Base-by-base conservation (phyloP, 2,797 vertebrate species). In the Coluber constrictor region DNA sequence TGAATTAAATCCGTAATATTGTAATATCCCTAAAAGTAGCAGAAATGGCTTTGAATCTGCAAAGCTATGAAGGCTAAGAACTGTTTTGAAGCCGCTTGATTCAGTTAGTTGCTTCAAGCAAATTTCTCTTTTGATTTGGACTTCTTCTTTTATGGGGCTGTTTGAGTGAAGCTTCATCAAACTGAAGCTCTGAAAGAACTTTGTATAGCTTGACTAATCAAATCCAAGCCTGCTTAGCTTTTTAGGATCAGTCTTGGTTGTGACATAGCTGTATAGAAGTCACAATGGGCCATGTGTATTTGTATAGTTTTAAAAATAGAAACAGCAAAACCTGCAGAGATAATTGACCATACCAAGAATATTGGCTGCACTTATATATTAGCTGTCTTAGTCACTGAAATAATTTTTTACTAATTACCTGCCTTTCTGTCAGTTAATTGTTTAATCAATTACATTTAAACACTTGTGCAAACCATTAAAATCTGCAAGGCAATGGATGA, bases 401-500 rank as follows among this genome's bases (percentile, higher is more conserved):
- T 70, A 15, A 13, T 18, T 70, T 61, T 74, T 47, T 9, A 74
- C 87, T 57, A 25, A 90, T 90, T 18, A 63, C 55, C 25, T 63
- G 47, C 15, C 59, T 86, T 90, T 88, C 70, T 56, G 51, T 60
- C 32, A 47, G 66, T 90, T 90, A 56, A 87, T 59, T 59, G 70
- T 87, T 51, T 51, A 93, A 90, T 70, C 70, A 57, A 74, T 93
- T 90, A 59, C 47, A 59, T 90, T 56, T 90, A 74, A 93, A 90
- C 87, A 90, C 37, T 70, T 93, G 89, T 87, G 32, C 55, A 74
- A 83, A 25, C 43, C 29, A 15, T 3, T 25, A 27, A 25, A 89
- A 89, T 9, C 18, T 47, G 47, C 56, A 89, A 87, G 60, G 70
- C 57, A 57, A 86, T 66, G 51, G 15, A 90, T 37, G n/a, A 92